A percentile compares a stretch with the other conserved stretches of the same genome.
These are phyloP conservation scores for Phylloscopus collybita DNA, from an alignment of 2,797 vertebrate species.

Conservation along the genomic window DNA sequence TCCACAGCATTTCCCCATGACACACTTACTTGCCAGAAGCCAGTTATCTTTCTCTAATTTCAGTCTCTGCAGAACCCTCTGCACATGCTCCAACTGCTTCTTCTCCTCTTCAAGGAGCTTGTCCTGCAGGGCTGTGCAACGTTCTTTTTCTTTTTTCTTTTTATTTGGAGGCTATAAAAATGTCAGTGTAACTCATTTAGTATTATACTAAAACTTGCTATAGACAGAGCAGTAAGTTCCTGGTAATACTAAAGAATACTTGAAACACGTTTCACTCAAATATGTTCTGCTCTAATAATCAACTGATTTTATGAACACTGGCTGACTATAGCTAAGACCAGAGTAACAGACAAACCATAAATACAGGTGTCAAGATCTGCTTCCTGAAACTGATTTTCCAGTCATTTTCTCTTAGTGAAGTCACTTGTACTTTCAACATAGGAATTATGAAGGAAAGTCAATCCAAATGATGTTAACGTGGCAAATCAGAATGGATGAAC, in stretches of 20 bases:
- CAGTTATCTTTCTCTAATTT: constrained; percentile 99
- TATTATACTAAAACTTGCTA: background rate
- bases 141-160: constrained; percentile 98
- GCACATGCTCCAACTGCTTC: constrained; percentile 95
- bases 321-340: background rate
- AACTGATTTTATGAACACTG: background rate
- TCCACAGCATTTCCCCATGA: background rate
- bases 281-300: background rate
- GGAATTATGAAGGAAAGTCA: background rate
- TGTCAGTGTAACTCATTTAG: background rate
- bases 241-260: background rate
- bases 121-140: constrained; percentile 97
- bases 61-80: constrained; percentile 92
- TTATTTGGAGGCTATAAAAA: constrained; percentile 91
- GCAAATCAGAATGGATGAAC: background rate
- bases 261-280: background rate
- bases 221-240: background rate
- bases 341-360: background rate
- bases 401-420: background rate
- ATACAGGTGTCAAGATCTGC: background rate
- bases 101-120: constrained; percentile 98
- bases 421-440: accelerated
- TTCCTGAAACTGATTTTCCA: background rate
- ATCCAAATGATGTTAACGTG: background rate
- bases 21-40: constrained; percentile 94